Conservation (phyloP, 2,113 vertebrate genomes). For the Mastomys natalensis region DNA sequence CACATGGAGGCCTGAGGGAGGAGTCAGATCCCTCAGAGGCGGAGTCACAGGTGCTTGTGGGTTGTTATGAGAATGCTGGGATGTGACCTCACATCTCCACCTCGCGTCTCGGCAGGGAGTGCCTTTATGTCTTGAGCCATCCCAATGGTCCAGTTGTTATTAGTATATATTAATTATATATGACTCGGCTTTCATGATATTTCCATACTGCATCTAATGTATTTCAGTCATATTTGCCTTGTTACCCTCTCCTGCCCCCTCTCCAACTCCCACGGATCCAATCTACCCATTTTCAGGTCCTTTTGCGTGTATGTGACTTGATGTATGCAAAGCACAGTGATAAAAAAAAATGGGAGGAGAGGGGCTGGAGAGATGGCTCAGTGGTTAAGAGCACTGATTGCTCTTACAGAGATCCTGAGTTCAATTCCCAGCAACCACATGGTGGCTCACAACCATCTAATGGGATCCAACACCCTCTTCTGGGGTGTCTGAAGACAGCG, state of each 20-base stretch:
- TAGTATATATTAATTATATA: not conserved
- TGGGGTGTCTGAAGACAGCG: too few species aligned
- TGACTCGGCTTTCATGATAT: not conserved
- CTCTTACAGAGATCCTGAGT: too few species aligned
- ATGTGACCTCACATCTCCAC: not conserved
- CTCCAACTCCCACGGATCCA: not conserved
- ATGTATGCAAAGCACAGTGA: not conserved
- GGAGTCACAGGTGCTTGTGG: not conserved
- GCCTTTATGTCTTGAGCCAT: not conserved
- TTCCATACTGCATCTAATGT: not conserved
- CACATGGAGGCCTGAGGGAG: not conserved
- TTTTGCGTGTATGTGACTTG: not conserved
- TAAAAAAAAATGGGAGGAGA: too few species aligned
- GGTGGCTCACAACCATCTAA: too few species aligned
- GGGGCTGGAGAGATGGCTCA: too few species aligned
- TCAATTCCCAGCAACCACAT: too few species aligned
- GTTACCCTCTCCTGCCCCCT: not conserved
- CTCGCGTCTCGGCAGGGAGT: fast-evolving
- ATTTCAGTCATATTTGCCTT: too few species aligned
- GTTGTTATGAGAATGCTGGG: not conserved
- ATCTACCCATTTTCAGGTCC: not conserved
- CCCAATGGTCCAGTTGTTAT: not conserved
- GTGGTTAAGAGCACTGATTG: too few species aligned
- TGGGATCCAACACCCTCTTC: too few species aligned
- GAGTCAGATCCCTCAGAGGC: not conserved